These are phyloP conservation scores for Ceriagrion tenellum DNA, from an alignment of 2,888 invertebrate species.

Conservation along the genomic window DNA sequence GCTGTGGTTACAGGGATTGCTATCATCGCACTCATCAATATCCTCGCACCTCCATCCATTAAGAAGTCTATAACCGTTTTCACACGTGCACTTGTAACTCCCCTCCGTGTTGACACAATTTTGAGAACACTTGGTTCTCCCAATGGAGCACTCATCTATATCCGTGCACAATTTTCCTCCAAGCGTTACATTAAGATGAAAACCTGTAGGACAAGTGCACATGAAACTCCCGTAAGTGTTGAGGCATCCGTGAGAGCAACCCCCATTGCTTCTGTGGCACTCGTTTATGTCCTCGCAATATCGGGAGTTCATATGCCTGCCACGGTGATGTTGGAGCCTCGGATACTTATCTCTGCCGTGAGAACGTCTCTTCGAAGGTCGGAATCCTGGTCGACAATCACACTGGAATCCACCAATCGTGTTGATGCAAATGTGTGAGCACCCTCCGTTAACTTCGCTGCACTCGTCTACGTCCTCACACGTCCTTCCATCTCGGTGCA, in stretches of 20 bases:
- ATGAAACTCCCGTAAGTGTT: slow-evolving; percentile 79
- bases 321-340: slow-evolving; percentile 72
- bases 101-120: slow-evolving; percentile 55
- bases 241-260: slow-evolving; percentile 81
- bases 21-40: slow-evolving; percentile 84
- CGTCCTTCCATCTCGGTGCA: slow-evolving; percentile 74
- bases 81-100: slow-evolving; percentile 72
- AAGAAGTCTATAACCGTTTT: slow-evolving; percentile 73
- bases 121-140: slow-evolving; percentile 40
- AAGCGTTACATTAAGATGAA: slow-evolving; percentile 75
- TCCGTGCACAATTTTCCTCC: slow-evolving; percentile 75
- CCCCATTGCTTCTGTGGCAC: slow-evolving; percentile 76
- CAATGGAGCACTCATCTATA: slow-evolving; percentile 70
- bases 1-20: slow-evolving; percentile 79
- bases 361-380: slow-evolving; percentile 72
- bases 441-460: slow-evolving; percentile 80
- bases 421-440: slow-evolving; percentile 79
- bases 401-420: slow-evolving; percentile 77
- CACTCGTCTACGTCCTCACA: slow-evolving; percentile 85
- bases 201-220: slow-evolving; percentile 79
- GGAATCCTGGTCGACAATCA: slow-evolving; percentile 77
- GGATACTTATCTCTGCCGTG: slow-evolving; percentile 72
- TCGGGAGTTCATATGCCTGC: slow-evolving; percentile 73
- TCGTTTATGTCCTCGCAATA: slow-evolving; percentile 73
- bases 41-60: slow-evolving; percentile 78